phyloP scores from a whole-genome alignment of 1,140 invertebrate species.

The Ips typographus region DNA sequence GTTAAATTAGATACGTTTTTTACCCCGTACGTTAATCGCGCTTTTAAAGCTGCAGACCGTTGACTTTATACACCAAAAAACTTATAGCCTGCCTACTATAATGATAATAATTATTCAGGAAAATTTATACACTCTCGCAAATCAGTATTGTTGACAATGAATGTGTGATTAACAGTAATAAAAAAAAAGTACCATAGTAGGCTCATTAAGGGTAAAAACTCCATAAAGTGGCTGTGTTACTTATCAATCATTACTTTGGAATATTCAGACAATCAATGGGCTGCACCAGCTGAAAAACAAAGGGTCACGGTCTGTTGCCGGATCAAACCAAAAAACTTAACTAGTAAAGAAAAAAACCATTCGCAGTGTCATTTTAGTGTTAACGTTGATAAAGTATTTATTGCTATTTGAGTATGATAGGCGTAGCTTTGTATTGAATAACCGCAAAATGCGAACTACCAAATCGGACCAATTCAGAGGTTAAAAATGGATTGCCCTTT shows the following conservation, averaged over 20 bases:
- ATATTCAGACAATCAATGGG: slow-evolving; percentile 1
- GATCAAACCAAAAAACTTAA: slow-evolving; percentile 28
- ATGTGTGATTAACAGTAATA: too few relatives aligned
- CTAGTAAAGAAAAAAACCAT: slow-evolving; percentile 28
- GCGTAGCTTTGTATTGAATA: slow-evolving; percentile 9
- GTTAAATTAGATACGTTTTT: slow-evolving; percentile 16
- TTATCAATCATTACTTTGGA: slow-evolving; percentile 4
- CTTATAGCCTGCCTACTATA: too few relatives aligned
- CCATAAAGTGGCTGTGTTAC: slow-evolving; percentile 21
- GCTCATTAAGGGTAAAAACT: background rate
- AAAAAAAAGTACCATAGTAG: too few relatives aligned
- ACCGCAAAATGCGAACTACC: background rate
- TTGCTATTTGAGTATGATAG: slow-evolving; percentile 12
- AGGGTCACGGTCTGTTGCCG: slow-evolving; percentile 12
- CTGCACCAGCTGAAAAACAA: background rate
- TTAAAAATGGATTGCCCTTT: background rate
- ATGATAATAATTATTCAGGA: too few relatives aligned
- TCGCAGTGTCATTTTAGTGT: slow-evolving; percentile 32
- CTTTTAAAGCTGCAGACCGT: too few relatives aligned
- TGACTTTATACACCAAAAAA: too few relatives aligned
- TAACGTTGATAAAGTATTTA: slow-evolving; percentile 29
- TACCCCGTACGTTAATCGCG: background rate
- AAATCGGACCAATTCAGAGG: background rate
- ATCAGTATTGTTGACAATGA: too few relatives aligned
- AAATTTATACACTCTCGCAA: too few relatives aligned